Evolutionary conservation across 2,113 vertebrate genomes (phyloP).

Genomic region (Podarcis cretensis): DNA sequence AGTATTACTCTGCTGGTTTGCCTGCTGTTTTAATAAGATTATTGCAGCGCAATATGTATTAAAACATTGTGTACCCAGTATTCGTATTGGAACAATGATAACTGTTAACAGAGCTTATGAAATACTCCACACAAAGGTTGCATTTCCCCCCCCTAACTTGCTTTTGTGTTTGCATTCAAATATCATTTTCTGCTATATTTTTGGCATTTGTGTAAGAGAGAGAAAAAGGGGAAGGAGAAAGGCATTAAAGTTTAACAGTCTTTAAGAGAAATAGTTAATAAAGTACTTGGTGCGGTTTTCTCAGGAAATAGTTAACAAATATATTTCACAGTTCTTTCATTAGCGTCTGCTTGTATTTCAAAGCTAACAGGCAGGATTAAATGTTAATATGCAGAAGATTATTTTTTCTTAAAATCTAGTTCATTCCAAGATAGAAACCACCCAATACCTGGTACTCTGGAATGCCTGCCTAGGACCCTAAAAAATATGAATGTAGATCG

Average conservation of each 20-base stretch:
- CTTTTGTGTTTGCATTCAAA: not conserved
- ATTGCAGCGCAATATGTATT: not conserved
- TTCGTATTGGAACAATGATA: conserved; percentile 26
- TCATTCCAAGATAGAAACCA: not conserved
- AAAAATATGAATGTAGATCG: not conserved
- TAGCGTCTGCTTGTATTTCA: not conserved
- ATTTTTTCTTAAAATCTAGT: not conserved
- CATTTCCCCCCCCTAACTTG: not conserved
- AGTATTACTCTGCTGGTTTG: conserved; percentile 20
- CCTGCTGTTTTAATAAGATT: conserved; percentile 29
- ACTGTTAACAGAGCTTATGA: conserved; percentile 1
- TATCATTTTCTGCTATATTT: not conserved
- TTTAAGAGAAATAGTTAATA: not conserved
- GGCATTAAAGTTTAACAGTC: not conserved
- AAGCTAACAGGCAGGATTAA: not conserved
- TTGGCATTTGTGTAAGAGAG: not conserved
- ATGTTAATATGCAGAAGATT: not conserved
- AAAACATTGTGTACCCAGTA: conserved; percentile 5
- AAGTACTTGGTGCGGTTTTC: not conserved
- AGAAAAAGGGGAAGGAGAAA: not conserved
- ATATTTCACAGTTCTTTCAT: not conserved
- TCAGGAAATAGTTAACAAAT: not conserved
- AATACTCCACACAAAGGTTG: not conserved
- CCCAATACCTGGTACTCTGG: not conserved
- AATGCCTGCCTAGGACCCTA: not conserved